Base-by-base conservation (phyloP, 2,797 vertebrate species). In the Leptatherina wallacei region DNA sequence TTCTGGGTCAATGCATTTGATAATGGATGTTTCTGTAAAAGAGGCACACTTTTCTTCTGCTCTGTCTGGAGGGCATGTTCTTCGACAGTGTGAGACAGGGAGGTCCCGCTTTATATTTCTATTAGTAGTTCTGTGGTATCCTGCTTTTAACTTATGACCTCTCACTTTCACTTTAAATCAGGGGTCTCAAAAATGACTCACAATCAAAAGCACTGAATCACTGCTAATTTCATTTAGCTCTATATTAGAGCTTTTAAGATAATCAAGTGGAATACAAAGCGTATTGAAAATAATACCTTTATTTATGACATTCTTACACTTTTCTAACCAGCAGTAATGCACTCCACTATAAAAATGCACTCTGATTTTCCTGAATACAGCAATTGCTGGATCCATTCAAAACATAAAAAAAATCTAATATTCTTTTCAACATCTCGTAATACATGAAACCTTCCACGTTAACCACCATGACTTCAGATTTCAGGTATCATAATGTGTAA, bases 141-240 rank as follows among this genome's bases (percentile, higher is more conserved):
- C 35, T 73, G 59, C 16, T 56, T 7, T 65, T 78, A 62, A 69
- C 33, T 73, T 14, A 9, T 52, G 49, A 78, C 69, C 64, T 90
- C 77, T 88, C 83, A 82, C 76, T 94, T 91, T 93, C 86, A 65
- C 69, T 81, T 83, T 4, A 57, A 65, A 69, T 49, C 22, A 24
- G 60, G 84, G 91, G 88, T 91, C 91, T 86, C 32, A 3, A 30
- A 55, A 33, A 10, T 87, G 69, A 80, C 77, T 88, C 83, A 81
- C 35, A 59, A 0, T 56, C 20, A 44, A 38, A 77, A 27, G 8
- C 12, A 3, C 11, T n/a, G 6, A 38, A 38, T 71, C 29, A 38
- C 42, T 14, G 22, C 27, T 32, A 35, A 69, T 56, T 68, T 1
- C 67, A 69, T 65, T 73, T 22, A 35, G 9, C 33, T 67, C 29